Evolutionary conservation across 2,797 vertebrate genomes (phyloP), one percentile per base, ranked within the genome.

Genomic region (Poecilia velifera): DNA sequence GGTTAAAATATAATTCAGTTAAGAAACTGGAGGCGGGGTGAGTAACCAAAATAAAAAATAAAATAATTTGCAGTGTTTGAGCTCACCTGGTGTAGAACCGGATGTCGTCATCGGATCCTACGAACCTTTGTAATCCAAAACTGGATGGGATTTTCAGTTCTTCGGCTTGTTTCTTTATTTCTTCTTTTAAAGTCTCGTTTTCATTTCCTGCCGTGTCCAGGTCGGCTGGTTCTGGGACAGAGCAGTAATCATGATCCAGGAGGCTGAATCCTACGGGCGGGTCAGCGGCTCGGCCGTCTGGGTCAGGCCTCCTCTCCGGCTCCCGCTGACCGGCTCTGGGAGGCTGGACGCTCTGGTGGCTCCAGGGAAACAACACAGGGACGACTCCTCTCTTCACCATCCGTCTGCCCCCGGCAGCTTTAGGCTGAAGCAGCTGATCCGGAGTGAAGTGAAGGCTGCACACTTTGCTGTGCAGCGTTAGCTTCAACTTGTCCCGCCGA

Each of bases 171-270:
- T 28, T 55, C 36, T 16, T 39, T 4, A 53, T 70, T 71, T 71
- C 76, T 45, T 55, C 8, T 51, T 53, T 77, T 53, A 71, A 55
- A 10, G 55, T 45, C 0, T 28, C 2, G 25, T 77, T 53, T 77
- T 45, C 18, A 20, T 71, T 12, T 70, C 13, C 10, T 55, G 76
- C 49, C 76, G 31, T 2, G 66, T 70, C 9, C 22, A 55, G 47
- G 36, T 36, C 1, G 53, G 76, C 22, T 6, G 36, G 47, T 77
- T 77, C 36, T 55, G 64, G 66, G n/a, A 31, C 49, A 45, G 47
- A 77, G 36, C 51, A 77, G 70, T 71, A 70, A 16, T 77, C 36
- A 8, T 71, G 76, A 70, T 77, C 76, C 46, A 22, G 3, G 22
- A 9, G n/a, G 28, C 6, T 55, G 39, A 5, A 41, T 47, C 49